A percentile compares a stretch with the other conserved stretches of the same genome.
Evolutionary conservation across 2,113 vertebrate genomes (phyloP).

Genomic region (Myrmecobius fasciatus): DNA sequence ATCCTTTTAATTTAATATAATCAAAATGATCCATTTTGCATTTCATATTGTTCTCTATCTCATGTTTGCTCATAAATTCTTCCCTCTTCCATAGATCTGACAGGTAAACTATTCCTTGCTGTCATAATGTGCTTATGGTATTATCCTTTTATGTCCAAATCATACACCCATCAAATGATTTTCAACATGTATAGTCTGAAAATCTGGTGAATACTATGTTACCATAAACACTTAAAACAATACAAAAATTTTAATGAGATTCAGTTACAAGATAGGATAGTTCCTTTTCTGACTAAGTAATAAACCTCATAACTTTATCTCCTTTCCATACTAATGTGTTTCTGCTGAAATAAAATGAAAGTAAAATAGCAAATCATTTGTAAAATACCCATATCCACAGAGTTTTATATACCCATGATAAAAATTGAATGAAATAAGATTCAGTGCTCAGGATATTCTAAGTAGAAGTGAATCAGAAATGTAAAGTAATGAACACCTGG

Average conservation of each 20-base stretch:
- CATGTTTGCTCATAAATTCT: too few relatives aligned
- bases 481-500: background rate
- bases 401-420: constrained; percentile 34
- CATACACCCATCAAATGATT: background rate
- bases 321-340: background rate
- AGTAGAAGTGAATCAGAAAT: constrained; percentile 29
- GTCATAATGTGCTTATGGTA: too few relatives aligned
- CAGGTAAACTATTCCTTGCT: too few relatives aligned
- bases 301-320: background rate
- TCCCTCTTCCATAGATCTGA: too few relatives aligned
- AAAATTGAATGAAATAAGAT: constrained; percentile 24
- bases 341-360: constrained; percentile 33
- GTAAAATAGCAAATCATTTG: constrained; percentile 17
- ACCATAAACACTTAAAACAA: background rate
- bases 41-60: too few relatives aligned
- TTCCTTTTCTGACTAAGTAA: background rate
- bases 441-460: background rate
- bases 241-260: background rate
- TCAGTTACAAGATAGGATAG: background rate
- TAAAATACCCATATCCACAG: background rate
- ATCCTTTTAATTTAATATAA: too few relatives aligned
- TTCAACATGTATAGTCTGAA: background rate
- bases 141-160: too few relatives aligned
- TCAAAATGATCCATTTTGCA: too few relatives aligned
- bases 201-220: background rate